Conservation (phyloP, 2,888 invertebrate genomes). For the Linhomoeus sp. region DNA sequence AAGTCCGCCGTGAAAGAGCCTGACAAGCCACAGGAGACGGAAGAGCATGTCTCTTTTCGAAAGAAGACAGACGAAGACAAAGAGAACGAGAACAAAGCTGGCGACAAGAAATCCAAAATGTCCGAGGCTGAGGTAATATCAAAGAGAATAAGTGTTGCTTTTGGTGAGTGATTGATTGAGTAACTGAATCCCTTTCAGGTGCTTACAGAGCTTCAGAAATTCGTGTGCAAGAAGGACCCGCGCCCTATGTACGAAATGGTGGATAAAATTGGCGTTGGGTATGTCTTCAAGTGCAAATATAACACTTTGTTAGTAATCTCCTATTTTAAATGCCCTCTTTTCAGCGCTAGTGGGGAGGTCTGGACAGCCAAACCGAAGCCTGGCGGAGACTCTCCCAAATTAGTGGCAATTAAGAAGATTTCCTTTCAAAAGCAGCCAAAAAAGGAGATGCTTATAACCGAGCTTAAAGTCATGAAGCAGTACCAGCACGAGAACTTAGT, state of each 20-base stretch:
- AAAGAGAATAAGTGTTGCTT: too few species aligned
- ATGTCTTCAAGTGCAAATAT: too few species aligned
- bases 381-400: constrained; percentile 41
- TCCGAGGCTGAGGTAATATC: too few species aligned
- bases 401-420: constrained; percentile 88
- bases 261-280: constrained; percentile 68
- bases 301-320: too few species aligned
- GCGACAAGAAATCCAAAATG: too few species aligned
- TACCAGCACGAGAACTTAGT: constrained; percentile 84
- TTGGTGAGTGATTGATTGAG: too few species aligned
- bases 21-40: too few species aligned
- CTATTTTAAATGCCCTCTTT: too few species aligned
- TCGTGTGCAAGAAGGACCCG: constrained; percentile 46
- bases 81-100: too few species aligned
- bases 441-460: constrained; percentile 82
- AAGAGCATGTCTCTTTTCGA: too few species aligned
- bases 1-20: too few species aligned
- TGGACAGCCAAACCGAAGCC: constrained; percentile 47
- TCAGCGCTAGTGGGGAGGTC: constrained; percentile 64
- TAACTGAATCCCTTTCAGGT: constrained; percentile 8
- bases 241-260: constrained; percentile 54
- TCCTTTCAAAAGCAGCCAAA: constrained; percentile 81
- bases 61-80: too few species aligned
- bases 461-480: constrained; percentile 66
- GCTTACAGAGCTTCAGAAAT: constrained; percentile 11